phyloP scores from a whole-genome alignment of 64 coral and sea anemone species.

The Orbicella faveolata region DNA sequence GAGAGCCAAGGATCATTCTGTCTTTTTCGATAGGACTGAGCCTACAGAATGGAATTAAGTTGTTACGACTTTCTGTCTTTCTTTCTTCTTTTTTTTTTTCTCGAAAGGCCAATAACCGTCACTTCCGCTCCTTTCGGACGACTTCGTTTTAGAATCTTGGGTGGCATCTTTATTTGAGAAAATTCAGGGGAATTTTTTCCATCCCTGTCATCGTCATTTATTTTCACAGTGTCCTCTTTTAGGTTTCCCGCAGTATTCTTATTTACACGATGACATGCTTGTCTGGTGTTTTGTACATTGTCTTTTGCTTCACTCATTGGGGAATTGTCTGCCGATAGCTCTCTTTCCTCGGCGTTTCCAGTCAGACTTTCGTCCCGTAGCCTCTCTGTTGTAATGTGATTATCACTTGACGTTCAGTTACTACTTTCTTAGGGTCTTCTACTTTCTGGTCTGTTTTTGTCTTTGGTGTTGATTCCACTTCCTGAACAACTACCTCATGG shows the following conservation, averaged over 20 bases:
- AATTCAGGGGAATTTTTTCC: background rate
- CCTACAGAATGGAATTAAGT: constrained; percentile 42
- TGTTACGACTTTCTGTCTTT: constrained; percentile 23
- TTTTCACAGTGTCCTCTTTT: background rate
- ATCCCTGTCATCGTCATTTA: background rate
- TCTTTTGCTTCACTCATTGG: too few relatives aligned
- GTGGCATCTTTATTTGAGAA: constrained; percentile 46
- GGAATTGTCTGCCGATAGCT: too few relatives aligned
- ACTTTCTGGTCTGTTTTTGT: background rate
- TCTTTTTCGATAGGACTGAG: constrained; percentile 41
- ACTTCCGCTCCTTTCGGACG: constrained; percentile 57
- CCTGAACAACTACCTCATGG: constrained; percentile 4
- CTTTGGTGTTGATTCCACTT: background rate
- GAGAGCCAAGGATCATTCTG: constrained; percentile 43
- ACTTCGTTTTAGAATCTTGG: constrained; percentile 51
- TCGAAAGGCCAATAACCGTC: constrained; percentile 59
- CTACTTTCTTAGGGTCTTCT: too few relatives aligned
- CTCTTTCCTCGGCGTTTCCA: too few relatives aligned
- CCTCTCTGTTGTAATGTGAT: too few relatives aligned
- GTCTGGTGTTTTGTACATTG: too few relatives aligned
- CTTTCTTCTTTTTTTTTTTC: constrained; percentile 35
- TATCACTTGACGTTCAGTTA: too few relatives aligned
- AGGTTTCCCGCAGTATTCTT: too few relatives aligned
- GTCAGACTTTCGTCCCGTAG: too few relatives aligned
- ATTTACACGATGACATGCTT: too few relatives aligned